phyloP scores from a whole-genome alignment of 2,888 invertebrate species.

The Dioctria linearis region DNA sequence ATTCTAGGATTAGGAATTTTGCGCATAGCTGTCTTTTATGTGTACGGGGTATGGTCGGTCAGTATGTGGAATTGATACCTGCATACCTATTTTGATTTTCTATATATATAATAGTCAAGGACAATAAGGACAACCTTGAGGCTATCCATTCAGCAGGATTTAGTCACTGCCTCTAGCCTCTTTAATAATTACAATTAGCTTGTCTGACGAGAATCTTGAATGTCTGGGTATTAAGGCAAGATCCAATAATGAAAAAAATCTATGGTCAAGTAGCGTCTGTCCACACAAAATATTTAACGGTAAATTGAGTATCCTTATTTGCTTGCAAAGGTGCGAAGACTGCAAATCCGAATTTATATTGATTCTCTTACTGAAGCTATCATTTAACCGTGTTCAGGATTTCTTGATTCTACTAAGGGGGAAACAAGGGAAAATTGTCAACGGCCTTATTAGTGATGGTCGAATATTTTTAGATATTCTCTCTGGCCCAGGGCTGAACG shows the following conservation, averaged over 20 bases:
- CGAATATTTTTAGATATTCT: too few relatives aligned
- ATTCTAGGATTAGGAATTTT: not conserved
- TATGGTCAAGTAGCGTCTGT: too few relatives aligned
- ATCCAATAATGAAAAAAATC: too few relatives aligned
- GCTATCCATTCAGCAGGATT: not conserved
- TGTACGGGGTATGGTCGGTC: not conserved
- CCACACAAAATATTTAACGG: too few relatives aligned
- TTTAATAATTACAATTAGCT: not conserved
- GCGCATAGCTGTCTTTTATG: not conserved
- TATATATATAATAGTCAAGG: not conserved
- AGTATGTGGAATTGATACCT: too few relatives aligned
- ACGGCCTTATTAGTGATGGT: conserved; percentile 14
- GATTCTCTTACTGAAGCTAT: too few relatives aligned
- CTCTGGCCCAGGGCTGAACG: not conserved
- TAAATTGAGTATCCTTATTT: too few relatives aligned
- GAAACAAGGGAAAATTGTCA: conserved; percentile 34
- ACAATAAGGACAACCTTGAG: not conserved
- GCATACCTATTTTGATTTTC: too few relatives aligned
- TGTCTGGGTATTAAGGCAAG: too few relatives aligned
- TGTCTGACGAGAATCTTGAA: not conserved
- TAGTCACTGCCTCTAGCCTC: not conserved
- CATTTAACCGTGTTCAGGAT: not conserved
- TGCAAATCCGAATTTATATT: too few relatives aligned
- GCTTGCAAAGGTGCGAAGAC: too few relatives aligned
- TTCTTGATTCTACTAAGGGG: not conserved